Evolutionary conservation across 1,140 invertebrate genomes (phyloP).

Genomic region (Leguminivora glycinivorella): DNA sequence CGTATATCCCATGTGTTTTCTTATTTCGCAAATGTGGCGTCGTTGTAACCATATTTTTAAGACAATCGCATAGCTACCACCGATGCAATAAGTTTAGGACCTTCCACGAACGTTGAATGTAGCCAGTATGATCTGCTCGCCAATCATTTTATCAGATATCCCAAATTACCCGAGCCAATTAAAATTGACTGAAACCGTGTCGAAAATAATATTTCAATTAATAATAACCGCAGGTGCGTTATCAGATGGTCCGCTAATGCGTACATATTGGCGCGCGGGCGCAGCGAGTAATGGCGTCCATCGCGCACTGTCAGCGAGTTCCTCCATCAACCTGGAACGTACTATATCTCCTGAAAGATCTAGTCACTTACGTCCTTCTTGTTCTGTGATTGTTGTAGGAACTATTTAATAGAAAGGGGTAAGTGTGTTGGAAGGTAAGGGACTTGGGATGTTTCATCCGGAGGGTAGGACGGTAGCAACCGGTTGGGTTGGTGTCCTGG

Average conservation of each 20-base stretch:
- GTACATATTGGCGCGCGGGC: conserved; percentile 12
- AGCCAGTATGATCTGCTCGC: background rate
- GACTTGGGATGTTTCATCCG: background rate
- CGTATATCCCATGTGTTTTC: too few species aligned
- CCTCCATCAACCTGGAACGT: background rate
- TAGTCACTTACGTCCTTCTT: background rate
- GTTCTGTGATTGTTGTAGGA: background rate
- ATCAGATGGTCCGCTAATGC: conserved; percentile 12
- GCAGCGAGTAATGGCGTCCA: conserved; percentile 2
- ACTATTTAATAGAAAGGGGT: background rate
- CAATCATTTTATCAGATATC: conserved; percentile 1
- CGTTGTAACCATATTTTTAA: too few species aligned
- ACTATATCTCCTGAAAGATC: background rate
- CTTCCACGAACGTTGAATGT: background rate
- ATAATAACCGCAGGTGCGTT: conserved; percentile 14
- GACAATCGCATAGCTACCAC: background rate
- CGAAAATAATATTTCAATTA: conserved; percentile 19
- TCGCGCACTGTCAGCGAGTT: conserved; percentile 5
- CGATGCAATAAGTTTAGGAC: background rate
- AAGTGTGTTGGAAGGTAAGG: background rate
- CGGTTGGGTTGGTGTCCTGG: background rate
- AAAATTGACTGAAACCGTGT: conserved; percentile 9
- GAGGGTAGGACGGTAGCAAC: conserved; percentile 5
- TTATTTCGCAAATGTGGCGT: too few species aligned
- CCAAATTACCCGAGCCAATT: conserved; percentile 1